Conservation (phyloP, 2,797 vertebrate species). For the Coccyzus lansbergi region DNA sequence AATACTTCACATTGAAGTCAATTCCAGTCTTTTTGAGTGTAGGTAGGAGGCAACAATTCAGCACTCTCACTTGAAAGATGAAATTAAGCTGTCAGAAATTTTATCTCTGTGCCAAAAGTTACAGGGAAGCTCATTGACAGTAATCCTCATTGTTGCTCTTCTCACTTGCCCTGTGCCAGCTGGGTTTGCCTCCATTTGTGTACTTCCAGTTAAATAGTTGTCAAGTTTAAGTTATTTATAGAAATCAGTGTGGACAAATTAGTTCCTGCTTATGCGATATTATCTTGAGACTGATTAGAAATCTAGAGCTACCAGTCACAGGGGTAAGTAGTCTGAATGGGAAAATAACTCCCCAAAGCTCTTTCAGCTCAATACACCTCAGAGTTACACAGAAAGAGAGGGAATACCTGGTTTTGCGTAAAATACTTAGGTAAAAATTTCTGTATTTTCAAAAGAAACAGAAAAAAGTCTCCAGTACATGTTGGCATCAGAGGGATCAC, state of each 20-base stretch:
- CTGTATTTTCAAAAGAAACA: neutral
- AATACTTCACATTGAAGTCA: neutral
- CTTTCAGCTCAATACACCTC: neutral
- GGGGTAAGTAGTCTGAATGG: neutral
- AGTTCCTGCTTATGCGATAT: neutral
- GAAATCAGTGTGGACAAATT: neutral
- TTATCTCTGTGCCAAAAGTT: neutral
- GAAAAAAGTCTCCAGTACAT: neutral
- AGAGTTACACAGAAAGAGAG: neutral
- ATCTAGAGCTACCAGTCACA: neutral
- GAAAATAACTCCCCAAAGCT: neutral
- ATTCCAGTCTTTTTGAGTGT: neutral
- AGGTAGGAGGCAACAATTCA: neutral
- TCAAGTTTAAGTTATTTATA: neutral
- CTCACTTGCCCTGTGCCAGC: neutral
- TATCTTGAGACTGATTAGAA: neutral
- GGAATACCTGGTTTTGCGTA: neutral
- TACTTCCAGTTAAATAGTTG: neutral
- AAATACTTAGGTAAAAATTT: neutral
- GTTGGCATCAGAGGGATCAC: neutral
- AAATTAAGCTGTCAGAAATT: slow-evolving; percentile 10
- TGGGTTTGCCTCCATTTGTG: neutral
- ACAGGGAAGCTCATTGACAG: neutral
- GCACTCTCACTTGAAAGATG: neutral
- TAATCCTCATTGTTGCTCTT: neutral